These are phyloP conservation scores for Euplagia quadripunctaria DNA, from an alignment of 2,888 invertebrate genomes.

Conservation along the genomic window DNA sequence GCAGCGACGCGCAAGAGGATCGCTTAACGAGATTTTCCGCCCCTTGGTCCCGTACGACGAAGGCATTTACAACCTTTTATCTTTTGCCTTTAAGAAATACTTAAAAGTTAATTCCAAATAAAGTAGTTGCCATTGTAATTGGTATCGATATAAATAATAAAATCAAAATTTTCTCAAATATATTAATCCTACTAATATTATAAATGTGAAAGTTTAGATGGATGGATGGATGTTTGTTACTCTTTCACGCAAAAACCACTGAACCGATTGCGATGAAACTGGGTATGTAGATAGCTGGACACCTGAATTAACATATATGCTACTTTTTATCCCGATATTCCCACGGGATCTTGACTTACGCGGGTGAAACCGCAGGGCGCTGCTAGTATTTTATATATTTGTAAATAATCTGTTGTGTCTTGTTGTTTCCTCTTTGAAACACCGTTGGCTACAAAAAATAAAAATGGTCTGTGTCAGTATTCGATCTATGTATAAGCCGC, in stretches of 20 bases:
- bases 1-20: constrained; percentile 38
- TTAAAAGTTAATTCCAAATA: background rate
- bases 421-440: background rate
- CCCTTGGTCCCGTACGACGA: constrained; percentile 26
- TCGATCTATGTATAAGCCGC: too few species aligned
- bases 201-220: too few species aligned
- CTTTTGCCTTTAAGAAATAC: background rate
- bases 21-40: constrained; percentile 51
- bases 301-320: too few species aligned
- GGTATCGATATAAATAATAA: background rate
- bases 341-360: too few species aligned
- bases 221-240: too few species aligned
- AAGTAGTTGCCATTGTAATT: background rate
- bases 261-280: too few species aligned
- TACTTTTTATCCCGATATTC: too few species aligned
- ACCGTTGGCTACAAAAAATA: background rate
- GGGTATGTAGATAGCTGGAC: too few species aligned
- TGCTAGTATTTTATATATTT: too few species aligned
- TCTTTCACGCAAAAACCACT: too few species aligned
- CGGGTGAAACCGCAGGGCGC: too few species aligned
- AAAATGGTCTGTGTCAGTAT: background rate
- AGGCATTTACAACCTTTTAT: background rate
- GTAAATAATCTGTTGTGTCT: background rate
- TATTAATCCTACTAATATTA: too few species aligned
- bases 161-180: background rate